Percentiles rank a stretch among this genome's conserved stretches.
Conservation (phyloP, 2,797 vertebrate genomes). For the Lophius americanus region DNA sequence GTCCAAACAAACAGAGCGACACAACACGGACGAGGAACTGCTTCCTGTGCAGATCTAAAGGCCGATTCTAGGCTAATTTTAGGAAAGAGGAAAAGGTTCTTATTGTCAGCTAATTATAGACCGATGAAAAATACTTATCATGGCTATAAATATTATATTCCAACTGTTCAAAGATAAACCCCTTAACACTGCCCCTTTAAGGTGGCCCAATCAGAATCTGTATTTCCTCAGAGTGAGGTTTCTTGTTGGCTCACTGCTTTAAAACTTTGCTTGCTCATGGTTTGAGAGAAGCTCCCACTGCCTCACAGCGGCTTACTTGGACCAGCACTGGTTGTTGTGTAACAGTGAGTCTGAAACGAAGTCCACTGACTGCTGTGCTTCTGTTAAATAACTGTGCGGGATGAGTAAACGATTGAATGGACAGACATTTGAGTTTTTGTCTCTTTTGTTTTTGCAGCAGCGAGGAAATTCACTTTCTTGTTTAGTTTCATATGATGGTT, state of each 20-base stretch:
- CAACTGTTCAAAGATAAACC: too few species aligned
- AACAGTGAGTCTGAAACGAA: slow-evolving; percentile 25
- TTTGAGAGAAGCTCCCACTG: slow-evolving; percentile 49
- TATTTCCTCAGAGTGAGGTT: too few species aligned
- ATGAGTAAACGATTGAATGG: slow-evolving; percentile 23
- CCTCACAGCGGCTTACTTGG: slow-evolving; percentile 44
- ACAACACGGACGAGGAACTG: too few species aligned
- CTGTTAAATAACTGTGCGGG: slow-evolving; percentile 50
- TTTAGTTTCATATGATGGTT: slow-evolving; percentile 13
- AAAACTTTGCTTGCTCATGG: slow-evolving; percentile 58
- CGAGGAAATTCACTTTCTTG: background rate
- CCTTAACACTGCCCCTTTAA: too few species aligned
- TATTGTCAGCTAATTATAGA: too few species aligned
- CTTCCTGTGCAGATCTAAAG: too few species aligned
- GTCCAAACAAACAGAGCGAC: too few species aligned
- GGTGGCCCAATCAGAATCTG: too few species aligned
- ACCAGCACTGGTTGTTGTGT: slow-evolving; percentile 58
- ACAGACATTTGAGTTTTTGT: background rate
- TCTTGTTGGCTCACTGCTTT: slow-evolving; percentile 35
- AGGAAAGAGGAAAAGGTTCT: too few species aligned
- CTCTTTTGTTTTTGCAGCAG: slow-evolving; percentile 2
- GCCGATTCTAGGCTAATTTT: too few species aligned
- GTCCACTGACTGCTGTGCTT: slow-evolving; percentile 16
- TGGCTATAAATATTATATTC: too few species aligned
- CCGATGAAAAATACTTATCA: too few species aligned